Conservation (phyloP, 1,140 invertebrate genomes). For the Onthophagus taurus region DNA sequence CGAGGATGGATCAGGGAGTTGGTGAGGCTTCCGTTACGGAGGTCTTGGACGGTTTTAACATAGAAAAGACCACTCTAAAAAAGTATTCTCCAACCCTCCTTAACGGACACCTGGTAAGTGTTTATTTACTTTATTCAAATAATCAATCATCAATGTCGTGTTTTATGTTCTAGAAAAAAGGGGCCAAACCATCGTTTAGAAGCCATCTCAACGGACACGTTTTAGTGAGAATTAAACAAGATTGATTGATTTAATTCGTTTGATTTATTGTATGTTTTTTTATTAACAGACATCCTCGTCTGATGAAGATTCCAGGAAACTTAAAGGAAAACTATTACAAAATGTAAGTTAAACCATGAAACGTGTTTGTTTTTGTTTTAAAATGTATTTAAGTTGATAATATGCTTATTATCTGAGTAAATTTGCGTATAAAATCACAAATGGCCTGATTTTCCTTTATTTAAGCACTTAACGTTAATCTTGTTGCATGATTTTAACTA, state of each 20-base stretch:
- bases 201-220: slow-evolving; percentile 9
- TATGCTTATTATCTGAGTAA: too few relatives aligned
- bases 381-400: slow-evolving; percentile 81
- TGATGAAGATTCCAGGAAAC: slow-evolving; percentile 9
- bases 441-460: too few relatives aligned
- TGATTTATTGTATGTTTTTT: not conserved
- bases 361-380: slow-evolving; percentile 81
- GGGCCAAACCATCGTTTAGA: slow-evolving; percentile 5
- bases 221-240: slow-evolving; percentile 1
- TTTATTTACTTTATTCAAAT: slow-evolving; percentile 9
- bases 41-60: slow-evolving; percentile 18
- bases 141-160: slow-evolving; percentile 8
- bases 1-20: slow-evolving; percentile 21
- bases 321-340: not conserved
- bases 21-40: slow-evolving; percentile 20
- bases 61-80: slow-evolving; percentile 15
- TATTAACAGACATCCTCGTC: slow-evolving; percentile 10
- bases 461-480: too few relatives aligned
- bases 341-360: slow-evolving; percentile 11
- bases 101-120: slow-evolving; percentile 14
- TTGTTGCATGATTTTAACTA: too few relatives aligned
- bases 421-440: too few relatives aligned
- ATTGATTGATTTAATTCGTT: too few relatives aligned
- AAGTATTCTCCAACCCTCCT: slow-evolving; percentile 12
- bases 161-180: slow-evolving; percentile 8